phyloP scores from a whole-genome alignment of 2,113 vertebrate genomes.

The Perca flavescens region DNA sequence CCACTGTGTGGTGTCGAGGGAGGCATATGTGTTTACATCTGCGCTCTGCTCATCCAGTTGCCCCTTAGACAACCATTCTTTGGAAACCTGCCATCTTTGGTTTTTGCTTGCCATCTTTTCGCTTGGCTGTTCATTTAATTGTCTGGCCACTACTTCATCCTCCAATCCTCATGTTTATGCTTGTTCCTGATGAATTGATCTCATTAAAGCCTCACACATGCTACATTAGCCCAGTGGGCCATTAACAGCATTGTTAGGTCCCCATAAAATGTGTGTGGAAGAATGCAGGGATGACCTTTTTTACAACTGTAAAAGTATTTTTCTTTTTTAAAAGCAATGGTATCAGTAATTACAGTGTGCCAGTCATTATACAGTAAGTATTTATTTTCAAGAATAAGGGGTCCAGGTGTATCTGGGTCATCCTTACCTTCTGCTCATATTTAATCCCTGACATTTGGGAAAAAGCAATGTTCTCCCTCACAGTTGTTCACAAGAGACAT shows the following conservation, averaged over 20 bases:
- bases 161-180: constrained; percentile 12
- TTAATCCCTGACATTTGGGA: constrained; percentile 7
- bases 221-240: constrained; percentile 8
- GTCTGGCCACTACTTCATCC: constrained; percentile 25
- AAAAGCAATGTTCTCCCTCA: background rate
- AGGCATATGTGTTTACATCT: constrained; percentile 26
- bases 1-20: constrained; percentile 20
- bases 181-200: constrained; percentile 19
- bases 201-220: constrained; percentile 7
- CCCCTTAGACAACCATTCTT: constrained; percentile 23
- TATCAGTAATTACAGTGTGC: background rate
- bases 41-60: constrained; percentile 9
- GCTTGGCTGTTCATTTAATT: constrained; percentile 28
- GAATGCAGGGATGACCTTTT: background rate
- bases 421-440: constrained; percentile 5
- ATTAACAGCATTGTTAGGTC: background rate
- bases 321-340: background rate
- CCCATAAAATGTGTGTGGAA: background rate
- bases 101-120: no score
- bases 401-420: background rate
- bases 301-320: background rate
- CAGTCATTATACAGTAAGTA: background rate
- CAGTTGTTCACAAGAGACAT: background rate
- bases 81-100: constrained; percentile 18
- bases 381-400: background rate